These are phyloP conservation scores for Fragum fragum DNA, from an alignment of 2,888 invertebrate genomes.

Conservation along the genomic window DNA sequence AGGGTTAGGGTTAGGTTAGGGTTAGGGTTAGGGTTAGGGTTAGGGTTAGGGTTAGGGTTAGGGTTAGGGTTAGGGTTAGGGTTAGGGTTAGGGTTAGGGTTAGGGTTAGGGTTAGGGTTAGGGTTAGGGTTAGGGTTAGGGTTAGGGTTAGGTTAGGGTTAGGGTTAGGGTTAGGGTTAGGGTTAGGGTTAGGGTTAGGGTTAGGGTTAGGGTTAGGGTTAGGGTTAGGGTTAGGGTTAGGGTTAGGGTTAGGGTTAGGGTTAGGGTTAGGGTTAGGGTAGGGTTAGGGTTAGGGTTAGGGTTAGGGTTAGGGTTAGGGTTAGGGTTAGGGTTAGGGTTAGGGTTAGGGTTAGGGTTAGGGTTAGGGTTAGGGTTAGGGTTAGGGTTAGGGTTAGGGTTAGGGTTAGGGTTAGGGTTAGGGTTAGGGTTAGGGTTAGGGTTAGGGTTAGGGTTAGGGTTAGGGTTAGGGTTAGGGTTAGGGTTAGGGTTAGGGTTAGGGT, in stretches of 20 bases:
- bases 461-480: conserved; percentile 70
- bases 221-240: conserved; percentile 66
- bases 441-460: conserved; percentile 66
- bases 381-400: conserved; percentile 68
- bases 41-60: conserved; percentile 59
- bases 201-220: conserved; percentile 65
- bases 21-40: conserved; percentile 64
- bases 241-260: conserved; percentile 66
- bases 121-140: conserved; percentile 71
- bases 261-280: conserved; percentile 64
- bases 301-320: conserved; percentile 56
- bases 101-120: conserved; percentile 66
- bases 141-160: conserved; percentile 68
- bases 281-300: conserved; percentile 61
- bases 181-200: conserved; percentile 66
- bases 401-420: conserved; percentile 69
- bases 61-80: conserved; percentile 31
- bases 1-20: conserved; percentile 67
- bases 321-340: conserved; percentile 64
- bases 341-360: conserved; percentile 58
- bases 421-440: conserved; percentile 57
- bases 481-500: conserved; percentile 69
- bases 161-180: conserved; percentile 66
- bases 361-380: conserved; percentile 68
- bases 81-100: conserved; percentile 62